phyloP scores from a whole-genome alignment of 30 jellyfish, hydroid and myxozoan genomes.

The Haliclystus octoradiatus region DNA sequence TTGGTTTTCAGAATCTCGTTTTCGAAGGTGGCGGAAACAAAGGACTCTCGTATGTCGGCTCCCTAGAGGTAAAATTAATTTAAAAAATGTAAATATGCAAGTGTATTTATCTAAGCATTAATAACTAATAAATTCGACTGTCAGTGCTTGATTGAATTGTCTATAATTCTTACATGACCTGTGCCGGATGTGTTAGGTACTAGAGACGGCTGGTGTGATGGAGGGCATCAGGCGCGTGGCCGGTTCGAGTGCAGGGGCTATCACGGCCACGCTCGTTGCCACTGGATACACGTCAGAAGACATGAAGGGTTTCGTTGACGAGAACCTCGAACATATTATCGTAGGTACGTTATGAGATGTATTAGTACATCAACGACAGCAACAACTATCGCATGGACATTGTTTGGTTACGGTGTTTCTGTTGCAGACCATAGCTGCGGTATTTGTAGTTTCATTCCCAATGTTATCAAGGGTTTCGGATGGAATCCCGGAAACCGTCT shows the following conservation, averaged over 20 bases:
- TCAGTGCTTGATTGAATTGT: too few relatives aligned
- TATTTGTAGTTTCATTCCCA: constrained; percentile 77
- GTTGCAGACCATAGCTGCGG: constrained; percentile 83
- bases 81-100: too few relatives aligned
- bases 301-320: constrained; percentile 64
- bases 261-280: constrained; percentile 83
- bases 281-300: constrained; percentile 83
- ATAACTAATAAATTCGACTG: too few relatives aligned
- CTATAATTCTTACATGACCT: too few relatives aligned
- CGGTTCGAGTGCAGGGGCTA: constrained; percentile 97
- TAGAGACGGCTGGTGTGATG: constrained; percentile 90
- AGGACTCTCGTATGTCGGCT: constrained; percentile 47
- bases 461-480: constrained; percentile 76
- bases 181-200: constrained; percentile 69
- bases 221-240: constrained; percentile 76
- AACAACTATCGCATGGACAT: neutral
- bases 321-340: constrained; percentile 61
- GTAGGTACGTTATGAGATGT: constrained; percentile 70
- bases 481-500: constrained; percentile 92
- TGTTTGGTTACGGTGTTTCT: neutral
- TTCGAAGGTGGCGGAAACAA: constrained; percentile 64
- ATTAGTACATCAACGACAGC: neutral
- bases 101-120: too few relatives aligned
- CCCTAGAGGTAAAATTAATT: constrained; percentile 13
- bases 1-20: constrained; percentile 18